Evolutionary conservation across 1,140 invertebrate genomes (phyloP), one percentile per base, ranked within the genome.

Genomic region (Choristoneura fumiferana): DNA sequence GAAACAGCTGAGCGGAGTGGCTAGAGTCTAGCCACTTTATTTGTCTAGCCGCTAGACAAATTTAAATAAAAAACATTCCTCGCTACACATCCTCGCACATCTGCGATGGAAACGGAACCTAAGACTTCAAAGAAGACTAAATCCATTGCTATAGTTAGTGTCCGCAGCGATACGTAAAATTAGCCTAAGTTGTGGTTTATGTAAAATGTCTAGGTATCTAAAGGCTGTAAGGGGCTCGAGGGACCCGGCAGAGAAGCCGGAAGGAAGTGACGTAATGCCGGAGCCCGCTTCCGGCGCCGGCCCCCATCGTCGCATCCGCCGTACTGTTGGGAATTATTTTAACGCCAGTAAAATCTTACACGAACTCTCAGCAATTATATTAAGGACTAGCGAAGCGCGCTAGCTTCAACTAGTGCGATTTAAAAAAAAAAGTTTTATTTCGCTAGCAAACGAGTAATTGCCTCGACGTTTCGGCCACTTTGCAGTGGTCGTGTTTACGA

Each of bases 301-400:
- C 59, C 60, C 56, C 59, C 58, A 22, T 53, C 69, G 61, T 71
- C 69, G 65, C 58, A 59, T 71, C 69, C 69, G 61, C 45, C 22
- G 22, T 6, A 49, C 43, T 43, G 53, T 60, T 29, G 63, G 59
- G 62, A 69, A 73, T 69, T 66, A 71, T 69, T 73, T 71, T 66
- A 68, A 68, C 63, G 57, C 61, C 60, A 66, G 56, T 60, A 60
- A 62, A 55, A 65, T 57, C 60, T 67, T 58, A 59, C 55, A 53
- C 35, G 43, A 61, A 49, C 58, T n/a, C 61, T 65, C 55, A 40
- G 37, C 67, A 73, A 73, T 73, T 70, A 67, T 65, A 73, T 67
- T 69, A 65, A 69, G 58, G 59, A 60, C 57, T 38, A 63, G 67
- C 65, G 65, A 63, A 63, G 65, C 58, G 52, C 59, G n/a, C n/a